phyloP scores from a whole-genome alignment of 2,113 vertebrate species.

The Nothoprocta perdicaria region DNA sequence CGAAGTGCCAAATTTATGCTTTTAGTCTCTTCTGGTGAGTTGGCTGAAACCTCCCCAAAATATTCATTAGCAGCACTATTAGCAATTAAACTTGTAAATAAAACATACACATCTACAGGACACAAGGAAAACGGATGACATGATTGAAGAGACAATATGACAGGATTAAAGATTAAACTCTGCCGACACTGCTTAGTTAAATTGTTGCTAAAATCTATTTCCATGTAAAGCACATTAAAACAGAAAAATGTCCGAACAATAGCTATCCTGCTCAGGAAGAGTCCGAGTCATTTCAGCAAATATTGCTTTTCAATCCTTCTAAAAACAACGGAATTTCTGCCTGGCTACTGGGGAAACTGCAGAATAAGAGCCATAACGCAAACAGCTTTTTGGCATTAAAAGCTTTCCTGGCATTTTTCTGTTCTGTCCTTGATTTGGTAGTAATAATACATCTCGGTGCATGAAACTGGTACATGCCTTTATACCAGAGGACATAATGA shows the following conservation, averaged over 20 bases:
- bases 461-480: neutral
- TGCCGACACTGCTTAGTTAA: constrained; percentile 40
- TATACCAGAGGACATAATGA: neutral
- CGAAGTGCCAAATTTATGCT: neutral
- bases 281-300: neutral
- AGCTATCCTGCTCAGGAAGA: neutral
- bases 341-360: neutral
- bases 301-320: neutral
- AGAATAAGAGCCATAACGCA: neutral
- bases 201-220: constrained; percentile 42
- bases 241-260: constrained; percentile 2
- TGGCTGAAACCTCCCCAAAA: constrained; percentile 38
- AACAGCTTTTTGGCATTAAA: neutral
- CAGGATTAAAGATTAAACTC: constrained; percentile 45
- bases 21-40: neutral
- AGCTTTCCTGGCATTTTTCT: neutral
- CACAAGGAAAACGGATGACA: constrained; percentile 62
- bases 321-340: neutral
- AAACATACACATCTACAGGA: constrained; percentile 64
- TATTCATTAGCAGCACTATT: constrained; percentile 33
- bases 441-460: neutral
- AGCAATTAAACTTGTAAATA: constrained; percentile 67
- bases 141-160: constrained; percentile 46
- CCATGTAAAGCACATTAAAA: constrained; percentile 25
- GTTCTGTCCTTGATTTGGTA: neutral